A percentile compares a stretch with the other conserved stretches of the same genome.
Conservation (phyloP, 1,140 invertebrate species). For the Drosophila pachea region DNA sequence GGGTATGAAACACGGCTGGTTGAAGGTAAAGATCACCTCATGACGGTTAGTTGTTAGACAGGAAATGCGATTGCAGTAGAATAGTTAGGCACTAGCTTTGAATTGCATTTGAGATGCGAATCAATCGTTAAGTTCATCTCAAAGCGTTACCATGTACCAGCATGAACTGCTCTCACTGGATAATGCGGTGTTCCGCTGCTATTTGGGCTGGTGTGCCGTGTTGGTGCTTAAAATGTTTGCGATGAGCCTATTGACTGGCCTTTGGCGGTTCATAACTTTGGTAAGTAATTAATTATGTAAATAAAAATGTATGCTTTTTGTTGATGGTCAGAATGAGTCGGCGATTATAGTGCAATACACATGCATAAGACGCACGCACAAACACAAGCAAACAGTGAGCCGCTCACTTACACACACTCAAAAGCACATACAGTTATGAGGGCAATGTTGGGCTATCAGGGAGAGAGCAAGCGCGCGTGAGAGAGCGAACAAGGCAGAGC, state of each 20-base stretch:
- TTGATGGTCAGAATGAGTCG: too few species aligned
- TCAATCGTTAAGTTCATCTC: constrained; percentile 33
- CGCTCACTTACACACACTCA: background rate
- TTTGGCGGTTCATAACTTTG: constrained; percentile 81
- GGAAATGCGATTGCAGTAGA: background rate
- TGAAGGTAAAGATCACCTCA: too few species aligned
- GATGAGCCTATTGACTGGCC: constrained; percentile 81
- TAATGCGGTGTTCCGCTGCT: constrained; percentile 80
- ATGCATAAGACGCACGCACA: background rate
- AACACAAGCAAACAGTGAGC: background rate
- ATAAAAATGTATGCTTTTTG: background rate
- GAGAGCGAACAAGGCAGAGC: constrained; percentile 11
- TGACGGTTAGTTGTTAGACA: background rate
- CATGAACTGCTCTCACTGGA: constrained; percentile 54
- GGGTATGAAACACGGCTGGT: too few species aligned
- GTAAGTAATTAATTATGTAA: constrained; percentile 74
- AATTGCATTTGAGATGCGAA: background rate
- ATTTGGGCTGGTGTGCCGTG: constrained; percentile 81
- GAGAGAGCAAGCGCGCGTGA: background rate
- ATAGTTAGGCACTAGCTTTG: background rate
- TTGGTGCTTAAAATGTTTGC: constrained; percentile 82
- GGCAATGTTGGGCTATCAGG: constrained; percentile 9
- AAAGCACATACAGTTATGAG: too few species aligned
- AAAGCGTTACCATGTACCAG: constrained; percentile 42
- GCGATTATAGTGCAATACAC: background rate